Conservation (phyloP, 2,888 invertebrate species). For the Eilema depressum region DNA sequence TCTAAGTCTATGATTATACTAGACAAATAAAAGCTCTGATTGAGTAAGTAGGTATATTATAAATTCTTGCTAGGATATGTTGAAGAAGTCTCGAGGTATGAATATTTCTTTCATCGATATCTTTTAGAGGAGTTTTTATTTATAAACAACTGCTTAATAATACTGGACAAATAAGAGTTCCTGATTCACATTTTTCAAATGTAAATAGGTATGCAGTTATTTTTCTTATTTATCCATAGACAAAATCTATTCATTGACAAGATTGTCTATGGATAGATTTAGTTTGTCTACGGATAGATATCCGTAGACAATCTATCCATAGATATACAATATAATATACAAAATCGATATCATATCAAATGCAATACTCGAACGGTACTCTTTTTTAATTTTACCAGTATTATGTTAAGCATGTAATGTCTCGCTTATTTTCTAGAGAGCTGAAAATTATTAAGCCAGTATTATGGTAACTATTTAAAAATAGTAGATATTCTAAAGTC, state of each 20-base stretch:
- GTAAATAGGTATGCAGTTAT: neutral
- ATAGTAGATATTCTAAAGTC: conserved; percentile 35
- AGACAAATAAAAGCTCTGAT: conserved; percentile 56
- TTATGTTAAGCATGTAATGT: conserved; percentile 12
- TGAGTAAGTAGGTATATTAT: conserved; percentile 24
- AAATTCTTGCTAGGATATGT: conserved; percentile 55
- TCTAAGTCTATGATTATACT: no score
- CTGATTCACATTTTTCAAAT: neutral
- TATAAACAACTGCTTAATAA: conserved; percentile 29
- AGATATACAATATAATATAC: no score
- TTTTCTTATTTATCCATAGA: neutral
- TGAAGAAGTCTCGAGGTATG: conserved; percentile 34
- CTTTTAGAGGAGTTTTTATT: conserved; percentile 30
- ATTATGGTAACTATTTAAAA: conserved; percentile 32
- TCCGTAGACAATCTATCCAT: neutral
- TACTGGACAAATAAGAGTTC: conserved; percentile 21
- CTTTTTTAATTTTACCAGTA: conserved; percentile 26
- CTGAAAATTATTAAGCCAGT: conserved; percentile 42
- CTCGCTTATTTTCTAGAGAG: conserved; percentile 35
- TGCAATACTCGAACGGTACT: neutral
- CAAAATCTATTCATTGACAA: neutral
- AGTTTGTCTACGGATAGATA: no score
- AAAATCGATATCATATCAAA: no score
- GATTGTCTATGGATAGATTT: no score
- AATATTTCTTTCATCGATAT: conserved; percentile 33